Evolutionary conservation across 2,888 invertebrate species (phyloP).

Genomic region (Maniola hyperantus): DNA sequence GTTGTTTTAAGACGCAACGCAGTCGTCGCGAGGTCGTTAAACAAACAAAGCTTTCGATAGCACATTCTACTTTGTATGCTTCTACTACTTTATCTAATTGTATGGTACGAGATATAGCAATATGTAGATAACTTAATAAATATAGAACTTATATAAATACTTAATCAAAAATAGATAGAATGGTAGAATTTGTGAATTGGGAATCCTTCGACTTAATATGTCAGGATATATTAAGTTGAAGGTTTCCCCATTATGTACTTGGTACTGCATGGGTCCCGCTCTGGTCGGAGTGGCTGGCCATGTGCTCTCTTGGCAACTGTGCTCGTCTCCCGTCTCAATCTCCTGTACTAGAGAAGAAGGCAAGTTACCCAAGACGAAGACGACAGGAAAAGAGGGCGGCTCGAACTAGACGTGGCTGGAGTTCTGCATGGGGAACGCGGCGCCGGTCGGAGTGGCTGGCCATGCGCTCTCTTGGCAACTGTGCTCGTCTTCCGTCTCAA

Average conservation of each 20-base stretch:
- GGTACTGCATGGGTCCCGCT: conserved; percentile 90
- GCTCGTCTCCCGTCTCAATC: conserved; percentile 66
- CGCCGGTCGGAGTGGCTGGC: conserved; percentile 85
- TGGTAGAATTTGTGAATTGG: too few relatives aligned
- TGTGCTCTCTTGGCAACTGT: conserved; percentile 68
- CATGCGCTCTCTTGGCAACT: conserved; percentile 75
- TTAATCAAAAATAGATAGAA: too few relatives aligned
- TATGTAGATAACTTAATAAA: too few relatives aligned
- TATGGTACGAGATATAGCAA: too few relatives aligned
- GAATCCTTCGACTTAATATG: too few relatives aligned
- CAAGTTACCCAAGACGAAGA: conserved; percentile 90
- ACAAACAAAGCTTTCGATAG: background rate
- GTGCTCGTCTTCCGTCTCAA: conserved; percentile 69
- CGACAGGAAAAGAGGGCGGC: conserved; percentile 92
- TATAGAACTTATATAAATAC: too few relatives aligned
- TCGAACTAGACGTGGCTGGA: conserved; percentile 92
- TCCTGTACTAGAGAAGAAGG: background rate
- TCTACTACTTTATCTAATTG: too few relatives aligned
- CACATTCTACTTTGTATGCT: too few relatives aligned
- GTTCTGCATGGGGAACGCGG: conserved; percentile 90
- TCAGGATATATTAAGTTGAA: too few relatives aligned
- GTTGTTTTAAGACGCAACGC: background rate
- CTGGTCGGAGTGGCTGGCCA: conserved; percentile 86
- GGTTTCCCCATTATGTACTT: too few relatives aligned
- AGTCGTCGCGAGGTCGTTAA: background rate